These are phyloP conservation scores for Engraulis encrasicolus DNA, from an alignment of 2,113 vertebrate genomes.

Conservation along the genomic window DNA sequence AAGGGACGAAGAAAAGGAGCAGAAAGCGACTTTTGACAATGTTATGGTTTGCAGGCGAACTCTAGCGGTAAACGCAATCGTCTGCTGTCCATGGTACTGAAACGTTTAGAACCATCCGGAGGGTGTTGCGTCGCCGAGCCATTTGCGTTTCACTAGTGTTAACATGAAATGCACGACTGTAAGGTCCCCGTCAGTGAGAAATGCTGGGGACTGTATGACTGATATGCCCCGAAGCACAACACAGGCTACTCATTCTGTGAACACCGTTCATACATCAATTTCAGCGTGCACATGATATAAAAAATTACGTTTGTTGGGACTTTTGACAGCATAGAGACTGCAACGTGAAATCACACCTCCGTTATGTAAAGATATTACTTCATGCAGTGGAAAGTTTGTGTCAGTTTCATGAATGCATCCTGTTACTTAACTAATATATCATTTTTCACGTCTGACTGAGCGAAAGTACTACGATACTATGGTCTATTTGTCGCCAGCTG, in stretches of 20 bases:
- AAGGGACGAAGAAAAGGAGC: conserved; percentile 39
- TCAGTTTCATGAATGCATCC: conserved; percentile 7
- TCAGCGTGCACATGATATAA: background rate
- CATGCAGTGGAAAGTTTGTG: conserved; percentile 17
- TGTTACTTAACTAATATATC: conserved; percentile 18
- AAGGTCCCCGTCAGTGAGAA: background rate
- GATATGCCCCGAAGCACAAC: background rate
- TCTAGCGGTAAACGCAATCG: conserved; percentile 54
- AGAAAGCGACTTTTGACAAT: conserved; percentile 56
- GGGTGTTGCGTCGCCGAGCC: conserved; percentile 27
- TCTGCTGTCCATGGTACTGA: conserved; percentile 58
- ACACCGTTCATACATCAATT: background rate
- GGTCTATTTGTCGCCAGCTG: background rate
- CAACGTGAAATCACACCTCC: background rate
- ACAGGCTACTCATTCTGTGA: background rate
- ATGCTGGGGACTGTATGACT: background rate
- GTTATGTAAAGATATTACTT: background rate
- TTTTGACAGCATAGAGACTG: background rate
- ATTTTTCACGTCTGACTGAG: conserved; percentile 17
- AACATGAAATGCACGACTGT: conserved; percentile 10
- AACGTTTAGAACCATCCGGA: conserved; percentile 35
- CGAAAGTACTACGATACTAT: conserved; percentile 15
- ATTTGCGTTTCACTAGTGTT: background rate
- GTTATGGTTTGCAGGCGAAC: conserved; percentile 56
- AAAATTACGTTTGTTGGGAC: background rate